A percentile compares a stretch with the other conserved stretches of the same genome.
Conservation (phyloP, 1,140 invertebrate genomes). For the Branchinecta lynchi region DNA sequence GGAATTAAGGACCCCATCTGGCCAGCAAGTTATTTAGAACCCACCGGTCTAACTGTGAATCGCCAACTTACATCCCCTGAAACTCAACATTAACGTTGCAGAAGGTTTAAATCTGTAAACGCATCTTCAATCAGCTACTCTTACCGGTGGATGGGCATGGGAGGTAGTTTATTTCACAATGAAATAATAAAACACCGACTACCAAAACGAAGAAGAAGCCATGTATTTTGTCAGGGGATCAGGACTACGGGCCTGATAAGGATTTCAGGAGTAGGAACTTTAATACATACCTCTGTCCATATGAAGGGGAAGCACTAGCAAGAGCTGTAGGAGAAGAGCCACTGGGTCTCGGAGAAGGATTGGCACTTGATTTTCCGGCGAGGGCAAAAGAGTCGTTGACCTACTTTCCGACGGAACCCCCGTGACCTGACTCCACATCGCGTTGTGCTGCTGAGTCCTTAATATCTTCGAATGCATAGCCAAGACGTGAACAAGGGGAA, state of each 20-base stretch:
- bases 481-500: conserved; percentile 71
- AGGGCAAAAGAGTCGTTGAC: conserved; percentile 14
- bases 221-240: no score
- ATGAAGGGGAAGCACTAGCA: conserved; percentile 63
- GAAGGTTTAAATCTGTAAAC: conserved; percentile 13
- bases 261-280: no score
- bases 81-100: neutral
- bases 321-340: conserved; percentile 66
- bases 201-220: no score
- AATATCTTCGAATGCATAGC: conserved; percentile 62
- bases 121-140: conserved; percentile 18
- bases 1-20: no score
- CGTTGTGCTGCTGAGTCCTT: conserved; percentile 30
- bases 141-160: no score
- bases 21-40: no score
- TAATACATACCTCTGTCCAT: conserved; percentile 58
- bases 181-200: no score
- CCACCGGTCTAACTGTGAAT: no score
- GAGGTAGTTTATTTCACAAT: no score
- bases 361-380: conserved; percentile 50
- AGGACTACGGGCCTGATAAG: no score
- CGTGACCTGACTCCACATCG: conserved; percentile 33
- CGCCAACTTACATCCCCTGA: no score
- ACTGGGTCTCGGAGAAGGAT: conserved; percentile 65
- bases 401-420: conserved; percentile 25